Base-by-base conservation (phyloP, 2,797 vertebrate species). In the Synaphobranchus kaupii region DNA sequence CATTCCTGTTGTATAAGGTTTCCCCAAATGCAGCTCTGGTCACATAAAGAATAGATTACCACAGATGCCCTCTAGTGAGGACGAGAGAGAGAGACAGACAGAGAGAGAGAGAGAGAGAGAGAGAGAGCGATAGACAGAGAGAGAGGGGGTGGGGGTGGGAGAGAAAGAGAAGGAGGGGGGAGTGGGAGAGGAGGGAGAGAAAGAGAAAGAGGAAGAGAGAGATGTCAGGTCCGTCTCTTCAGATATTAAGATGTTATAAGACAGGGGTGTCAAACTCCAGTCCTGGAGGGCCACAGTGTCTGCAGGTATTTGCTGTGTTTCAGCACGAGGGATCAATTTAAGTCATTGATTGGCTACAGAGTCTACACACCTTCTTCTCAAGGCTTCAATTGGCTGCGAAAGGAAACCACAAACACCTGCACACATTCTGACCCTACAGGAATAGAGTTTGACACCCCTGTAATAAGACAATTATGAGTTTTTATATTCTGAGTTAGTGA, bases 221-320 rank as follows among this genome's bases (percentile, higher is more conserved):
- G n/a, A 56, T 15, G 10, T 56, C 54, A 56, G 10, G 15, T 56
- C 15, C 15, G 54, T 56, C 54, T 2, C 5, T 56, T 56, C 54
- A 56, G 54, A 56, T 56, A 56, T 56, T 56, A 15, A 12, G 54
- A 56, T 56, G 93, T 95, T 92, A 90, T 92, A 92, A 71, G n/a
- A 39, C 39, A 39, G 39, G 39, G 39, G 39, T 39, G 39, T 39
- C 39, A 39, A 39, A 39, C 3, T 39, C 0, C 39, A 39, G 39
- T 0, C 39, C 39, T 39, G 3, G 39, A 39, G 0, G 39, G 39
- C 39, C 39, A 39, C 39, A 39, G 39, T 39, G 39, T 39, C 39
- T 39, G 39, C 39, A 39, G 39, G 39, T 39, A 39, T 39, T 39
- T 39, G 39, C 39, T 39, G 39, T 39, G 39, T 39, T 39, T 39